phyloP scores from a whole-genome alignment of 2,888 invertebrate species.

The Halocaridina rubra region DNA sequence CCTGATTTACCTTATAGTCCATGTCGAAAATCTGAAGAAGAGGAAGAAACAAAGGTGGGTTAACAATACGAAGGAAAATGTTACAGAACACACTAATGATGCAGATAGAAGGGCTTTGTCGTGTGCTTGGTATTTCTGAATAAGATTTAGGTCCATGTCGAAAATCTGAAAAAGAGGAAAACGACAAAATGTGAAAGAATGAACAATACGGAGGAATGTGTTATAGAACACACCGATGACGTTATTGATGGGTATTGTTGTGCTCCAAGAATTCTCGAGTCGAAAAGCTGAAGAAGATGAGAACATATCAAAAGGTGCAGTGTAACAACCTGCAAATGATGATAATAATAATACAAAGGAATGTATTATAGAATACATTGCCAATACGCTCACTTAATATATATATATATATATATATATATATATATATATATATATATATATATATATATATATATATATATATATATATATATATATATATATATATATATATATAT shows the following conservation, averaged over 20 bases:
- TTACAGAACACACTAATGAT: no score
- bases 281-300: background rate
- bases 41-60: no score
- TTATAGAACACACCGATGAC: no score
- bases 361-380: no score
- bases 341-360: no score
- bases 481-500: background rate
- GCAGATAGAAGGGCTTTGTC: background rate
- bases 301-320: background rate
- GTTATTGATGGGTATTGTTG: background rate
- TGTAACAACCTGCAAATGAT: no score
- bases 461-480: background rate
- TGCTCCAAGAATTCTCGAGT: no score
- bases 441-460: background rate
- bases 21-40: constrained; percentile 70
- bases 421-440: background rate
- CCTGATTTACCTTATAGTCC: no score
- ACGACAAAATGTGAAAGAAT: background rate
- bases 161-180: background rate
- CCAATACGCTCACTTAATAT: no score
- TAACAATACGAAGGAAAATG: no score
- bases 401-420: background rate
- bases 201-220: no score
- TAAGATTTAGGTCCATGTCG: no score
- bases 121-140: background rate